Percentiles rank a stretch among this genome's conserved stretches.
phyloP scores from a whole-genome alignment of 1,140 invertebrate genomes.

The Arctopsyche grandis region DNA sequence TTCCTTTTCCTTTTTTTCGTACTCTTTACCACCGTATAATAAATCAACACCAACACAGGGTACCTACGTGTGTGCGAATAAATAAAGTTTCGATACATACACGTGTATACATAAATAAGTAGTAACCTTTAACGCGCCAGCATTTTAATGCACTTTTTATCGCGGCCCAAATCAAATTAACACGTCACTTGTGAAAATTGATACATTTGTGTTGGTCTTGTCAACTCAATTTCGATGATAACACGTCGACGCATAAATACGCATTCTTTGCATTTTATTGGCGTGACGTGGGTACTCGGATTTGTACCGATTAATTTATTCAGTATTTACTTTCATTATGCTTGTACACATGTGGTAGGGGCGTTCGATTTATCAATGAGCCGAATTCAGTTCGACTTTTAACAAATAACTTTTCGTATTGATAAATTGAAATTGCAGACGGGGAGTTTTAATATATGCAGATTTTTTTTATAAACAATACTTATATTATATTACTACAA shows the following conservation, averaged over 20 bases:
- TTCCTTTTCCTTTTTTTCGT: neutral
- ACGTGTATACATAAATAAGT: neutral
- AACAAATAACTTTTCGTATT: too few relatives aligned
- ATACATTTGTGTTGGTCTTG: conserved; percentile 27
- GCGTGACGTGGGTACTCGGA: conserved; percentile 8
- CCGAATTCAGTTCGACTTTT: too few relatives aligned
- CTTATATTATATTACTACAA: too few relatives aligned
- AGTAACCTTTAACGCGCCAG: conserved; percentile 1
- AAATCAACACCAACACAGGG: neutral
- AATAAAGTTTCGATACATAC: too few relatives aligned
- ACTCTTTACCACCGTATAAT: neutral
- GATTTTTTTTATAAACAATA: too few relatives aligned
- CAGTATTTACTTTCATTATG: neutral
- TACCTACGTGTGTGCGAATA: neutral
- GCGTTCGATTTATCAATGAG: too few relatives aligned
- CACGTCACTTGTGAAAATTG: conserved; percentile 47
- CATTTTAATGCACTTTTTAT: conserved; percentile 50
- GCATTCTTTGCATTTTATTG: conserved; percentile 3
- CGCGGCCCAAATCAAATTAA: conserved; percentile 49
- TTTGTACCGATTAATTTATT: neutral
- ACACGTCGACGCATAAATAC: conserved; percentile 26
- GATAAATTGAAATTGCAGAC: neutral
- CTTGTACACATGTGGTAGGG: too few relatives aligned
- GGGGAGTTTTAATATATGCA: neutral
- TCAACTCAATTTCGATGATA: conserved; percentile 21